Percentiles rank a stretch among this genome's conserved stretches.
Conservation (phyloP, 1,140 invertebrate species). For the Orchestia grillus region DNA sequence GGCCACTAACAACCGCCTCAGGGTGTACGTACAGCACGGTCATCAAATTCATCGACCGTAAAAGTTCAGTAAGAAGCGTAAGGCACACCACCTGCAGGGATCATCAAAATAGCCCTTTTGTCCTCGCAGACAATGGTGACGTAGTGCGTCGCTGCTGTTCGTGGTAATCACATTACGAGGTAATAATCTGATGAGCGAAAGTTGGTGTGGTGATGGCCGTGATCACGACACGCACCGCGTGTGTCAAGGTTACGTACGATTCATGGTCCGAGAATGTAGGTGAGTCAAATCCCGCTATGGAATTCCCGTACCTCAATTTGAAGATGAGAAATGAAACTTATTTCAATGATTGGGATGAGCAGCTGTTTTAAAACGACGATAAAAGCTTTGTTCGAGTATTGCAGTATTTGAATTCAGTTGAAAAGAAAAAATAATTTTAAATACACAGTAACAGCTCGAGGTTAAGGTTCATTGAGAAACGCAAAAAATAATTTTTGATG, state of each 20-base stretch:
- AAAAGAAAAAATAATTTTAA: no score
- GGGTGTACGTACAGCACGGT: background rate
- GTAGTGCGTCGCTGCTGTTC: background rate
- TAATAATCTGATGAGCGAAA: background rate
- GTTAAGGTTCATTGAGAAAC: no score
- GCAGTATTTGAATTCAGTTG: no score
- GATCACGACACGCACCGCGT: background rate
- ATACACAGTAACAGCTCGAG: no score
- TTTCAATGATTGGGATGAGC: no score
- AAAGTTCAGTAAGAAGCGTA: background rate
- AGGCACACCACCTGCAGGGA: background rate
- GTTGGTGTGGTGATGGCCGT: background rate
- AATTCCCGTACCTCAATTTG: no score
- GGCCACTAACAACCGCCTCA: no score
- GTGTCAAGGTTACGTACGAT: background rate
- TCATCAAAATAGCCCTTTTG: background rate
- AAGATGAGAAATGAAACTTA: no score
- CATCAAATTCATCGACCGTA: background rate
- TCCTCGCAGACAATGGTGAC: background rate
- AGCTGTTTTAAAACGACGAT: no score
- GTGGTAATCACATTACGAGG: background rate
- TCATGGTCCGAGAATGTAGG: background rate
- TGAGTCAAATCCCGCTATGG: background rate
- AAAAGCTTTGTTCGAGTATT: no score
- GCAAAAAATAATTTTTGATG: no score